Percentiles rank a stretch among this genome's conserved stretches.
Conservation (phyloP, 2,797 vertebrate species). For the Myotis daubentonii region DNA sequence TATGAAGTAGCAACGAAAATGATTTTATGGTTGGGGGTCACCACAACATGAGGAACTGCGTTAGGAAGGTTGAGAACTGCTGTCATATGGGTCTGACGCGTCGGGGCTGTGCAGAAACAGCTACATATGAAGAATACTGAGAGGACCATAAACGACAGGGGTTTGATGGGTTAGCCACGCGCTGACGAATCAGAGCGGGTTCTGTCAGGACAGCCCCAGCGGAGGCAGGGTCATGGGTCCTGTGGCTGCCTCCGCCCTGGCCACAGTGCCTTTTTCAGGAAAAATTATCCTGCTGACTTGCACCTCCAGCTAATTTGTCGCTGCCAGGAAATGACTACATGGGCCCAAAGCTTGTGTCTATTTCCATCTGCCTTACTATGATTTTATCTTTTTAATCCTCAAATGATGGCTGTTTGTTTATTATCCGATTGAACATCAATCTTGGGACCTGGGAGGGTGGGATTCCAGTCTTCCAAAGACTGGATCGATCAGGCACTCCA, state of each 20-base stretch:
- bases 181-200: not conserved
- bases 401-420: not conserved
- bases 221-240: not conserved
- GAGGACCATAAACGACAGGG: not conserved
- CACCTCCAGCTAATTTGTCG: not conserved
- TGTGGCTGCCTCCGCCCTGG: not conserved
- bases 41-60: too few species aligned
- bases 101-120: not conserved
- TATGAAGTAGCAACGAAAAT: too few species aligned
- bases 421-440: conserved; percentile 39
- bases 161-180: not conserved
- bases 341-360: not conserved
- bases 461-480: conserved; percentile 78
- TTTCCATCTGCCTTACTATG: not conserved
- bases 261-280: not conserved
- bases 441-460: conserved; percentile 45
- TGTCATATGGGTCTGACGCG: not conserved
- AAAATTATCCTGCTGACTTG: not conserved
- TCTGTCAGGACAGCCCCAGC: not conserved
- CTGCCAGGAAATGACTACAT: not conserved
- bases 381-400: not conserved
- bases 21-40: too few species aligned
- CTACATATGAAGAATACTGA: not conserved
- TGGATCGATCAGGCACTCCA: conserved; percentile 75
- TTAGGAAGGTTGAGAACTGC: too few species aligned